Percentiles rank a stretch among this genome's conserved stretches.
Evolutionary conservation across 1,140 invertebrate species (phyloP).

Genomic region (Drosophila kanapiae): DNA sequence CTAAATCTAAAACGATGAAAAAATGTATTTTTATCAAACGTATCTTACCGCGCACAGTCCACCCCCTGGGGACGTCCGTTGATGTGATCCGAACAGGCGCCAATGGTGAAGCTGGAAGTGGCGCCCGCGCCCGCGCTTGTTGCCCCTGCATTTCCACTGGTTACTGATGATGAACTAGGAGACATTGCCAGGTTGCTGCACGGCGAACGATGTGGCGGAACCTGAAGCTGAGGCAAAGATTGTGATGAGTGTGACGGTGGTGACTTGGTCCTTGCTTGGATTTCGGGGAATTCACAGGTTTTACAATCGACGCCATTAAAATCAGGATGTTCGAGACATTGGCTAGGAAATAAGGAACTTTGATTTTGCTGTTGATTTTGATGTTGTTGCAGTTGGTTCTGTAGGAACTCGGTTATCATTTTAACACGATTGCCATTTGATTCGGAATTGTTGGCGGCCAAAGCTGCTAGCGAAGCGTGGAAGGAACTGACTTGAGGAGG

Average conservation of each 20-base stretch:
- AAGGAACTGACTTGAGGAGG: conserved; percentile 70
- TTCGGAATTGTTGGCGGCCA: conserved; percentile 63
- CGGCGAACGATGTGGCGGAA: conserved; percentile 68
- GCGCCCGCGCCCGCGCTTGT: background rate
- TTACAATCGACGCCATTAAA: conserved; percentile 79
- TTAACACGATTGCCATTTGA: conserved; percentile 72
- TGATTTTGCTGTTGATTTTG: conserved; percentile 55
- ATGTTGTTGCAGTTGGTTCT: conserved; percentile 73
- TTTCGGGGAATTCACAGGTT: conserved; percentile 74
- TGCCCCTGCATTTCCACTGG: conserved; percentile 58
- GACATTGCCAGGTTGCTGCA: conserved; percentile 86
- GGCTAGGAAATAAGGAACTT: conserved; percentile 70
- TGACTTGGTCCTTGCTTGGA: conserved; percentile 65
- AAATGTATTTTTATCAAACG: background rate
- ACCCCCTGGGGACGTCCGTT: conserved; percentile 96
- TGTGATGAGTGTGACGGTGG: conserved; percentile 34
- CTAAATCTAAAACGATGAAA: too few relatives aligned
- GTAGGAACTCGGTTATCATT: conserved; percentile 77
- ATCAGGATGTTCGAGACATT: conserved; percentile 78
- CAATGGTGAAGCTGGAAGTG: conserved; percentile 90
- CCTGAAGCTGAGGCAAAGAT: conserved; percentile 71
- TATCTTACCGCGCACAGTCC: conserved; percentile 90
- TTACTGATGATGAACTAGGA: conserved; percentile 86
- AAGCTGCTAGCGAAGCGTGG: conserved; percentile 70
- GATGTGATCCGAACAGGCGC: conserved; percentile 97